Conservation (phyloP, 2,888 invertebrate species). For the Cremastobaeus sp. region DNA sequence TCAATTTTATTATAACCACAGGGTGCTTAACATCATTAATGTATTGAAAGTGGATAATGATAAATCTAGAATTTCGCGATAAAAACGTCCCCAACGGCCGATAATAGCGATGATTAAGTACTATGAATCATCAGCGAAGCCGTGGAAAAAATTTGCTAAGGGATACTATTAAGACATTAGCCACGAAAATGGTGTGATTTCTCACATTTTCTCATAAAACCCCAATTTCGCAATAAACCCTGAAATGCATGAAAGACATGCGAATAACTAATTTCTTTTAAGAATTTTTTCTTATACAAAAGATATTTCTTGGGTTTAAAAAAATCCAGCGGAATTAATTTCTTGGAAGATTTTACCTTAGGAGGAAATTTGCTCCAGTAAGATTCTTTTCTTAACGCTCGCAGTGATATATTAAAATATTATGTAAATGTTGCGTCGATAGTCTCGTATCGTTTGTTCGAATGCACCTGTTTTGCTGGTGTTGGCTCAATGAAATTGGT, state of each 20-base stretch:
- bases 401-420: constrained; percentile 24
- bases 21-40: background rate
- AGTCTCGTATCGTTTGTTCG: constrained; percentile 24
- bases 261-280: no score
- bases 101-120: constrained; percentile 2
- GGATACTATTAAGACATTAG: constrained; percentile 8
- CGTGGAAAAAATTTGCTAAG: constrained; percentile 8
- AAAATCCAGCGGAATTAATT: no score
- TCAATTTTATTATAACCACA: background rate
- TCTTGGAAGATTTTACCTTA: background rate
- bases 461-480: constrained; percentile 28
- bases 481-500: constrained; percentile 36
- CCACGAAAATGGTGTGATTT: constrained; percentile 5
- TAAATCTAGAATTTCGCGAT: constrained; percentile 13
- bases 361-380: no score
- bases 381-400: no score
- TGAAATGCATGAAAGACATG: no score
- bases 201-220: no score
- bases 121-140: constrained; percentile 18
- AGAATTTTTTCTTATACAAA: no score
- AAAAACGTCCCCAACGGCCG: constrained; percentile 12
- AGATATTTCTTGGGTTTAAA: no score
- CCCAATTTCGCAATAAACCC: no score
- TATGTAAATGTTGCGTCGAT: constrained; percentile 26
- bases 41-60: constrained; percentile 11